These are phyloP conservation scores for Hyles vespertilio DNA, from an alignment of 1,140 invertebrate species.

Conservation along the genomic window DNA sequence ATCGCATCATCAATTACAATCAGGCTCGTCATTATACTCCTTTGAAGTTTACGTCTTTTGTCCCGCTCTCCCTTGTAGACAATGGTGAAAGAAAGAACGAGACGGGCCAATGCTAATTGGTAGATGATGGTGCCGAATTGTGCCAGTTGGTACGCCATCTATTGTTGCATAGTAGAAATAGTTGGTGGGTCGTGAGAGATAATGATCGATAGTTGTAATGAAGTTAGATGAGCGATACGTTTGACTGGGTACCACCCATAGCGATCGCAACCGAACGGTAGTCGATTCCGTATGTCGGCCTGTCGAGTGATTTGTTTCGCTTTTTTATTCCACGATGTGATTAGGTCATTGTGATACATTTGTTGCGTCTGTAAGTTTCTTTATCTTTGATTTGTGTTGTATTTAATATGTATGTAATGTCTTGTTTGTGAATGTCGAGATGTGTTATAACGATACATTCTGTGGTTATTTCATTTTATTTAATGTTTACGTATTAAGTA, in stretches of 20 bases:
- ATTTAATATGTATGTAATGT: slow-evolving; percentile 11
- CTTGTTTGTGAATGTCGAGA: no score
- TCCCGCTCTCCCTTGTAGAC: slow-evolving; percentile 24
- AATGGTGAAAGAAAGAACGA: slow-evolving; percentile 26
- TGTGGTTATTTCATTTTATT: no score
- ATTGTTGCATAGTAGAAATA: slow-evolving; percentile 73
- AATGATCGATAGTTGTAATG: slow-evolving; percentile 66
- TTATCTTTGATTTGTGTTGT: slow-evolving; percentile 25
- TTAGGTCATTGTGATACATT: no score
- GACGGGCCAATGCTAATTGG: slow-evolving; percentile 53
- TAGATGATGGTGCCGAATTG: slow-evolving; percentile 67
- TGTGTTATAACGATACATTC: no score
- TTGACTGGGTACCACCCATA: slow-evolving; percentile 51
- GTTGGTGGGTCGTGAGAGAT: slow-evolving; percentile 58
- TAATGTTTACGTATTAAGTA: no score
- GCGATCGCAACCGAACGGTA: slow-evolving; percentile 55
- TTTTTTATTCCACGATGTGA: slow-evolving; percentile 25
- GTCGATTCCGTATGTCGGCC: slow-evolving; percentile 42
- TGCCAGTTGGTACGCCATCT: slow-evolving; percentile 59
- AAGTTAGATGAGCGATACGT: slow-evolving; percentile 59
- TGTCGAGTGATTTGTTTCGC: slow-evolving; percentile 39
- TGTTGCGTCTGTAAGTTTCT: no score
- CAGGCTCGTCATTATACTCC: slow-evolving; percentile 47
- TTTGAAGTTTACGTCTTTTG: slow-evolving; percentile 31
- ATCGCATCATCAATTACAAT: slow-evolving; percentile 74